Percentiles rank a stretch among this genome's conserved stretches.
phyloP scores from a whole-genome alignment of 2,888 invertebrate genomes.

The Carpatolechia fugitivella region DNA sequence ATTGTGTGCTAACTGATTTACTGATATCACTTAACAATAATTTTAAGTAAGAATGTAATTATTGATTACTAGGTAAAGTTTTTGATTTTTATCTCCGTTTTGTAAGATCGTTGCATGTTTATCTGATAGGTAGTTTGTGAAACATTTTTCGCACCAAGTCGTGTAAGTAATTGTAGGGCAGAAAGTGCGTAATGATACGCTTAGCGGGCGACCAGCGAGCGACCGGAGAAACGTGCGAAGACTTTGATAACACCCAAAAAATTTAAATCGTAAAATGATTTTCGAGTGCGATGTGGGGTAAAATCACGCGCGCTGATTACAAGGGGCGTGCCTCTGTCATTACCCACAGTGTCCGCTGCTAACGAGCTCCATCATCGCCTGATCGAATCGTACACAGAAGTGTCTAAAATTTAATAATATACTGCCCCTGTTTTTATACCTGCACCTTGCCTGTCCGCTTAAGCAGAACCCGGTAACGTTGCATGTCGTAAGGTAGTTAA shows the following conservation, averaged over 20 bases:
- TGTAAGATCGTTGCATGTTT: conserved; percentile 8
- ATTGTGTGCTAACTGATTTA: too few species aligned
- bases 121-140: conserved; percentile 39
- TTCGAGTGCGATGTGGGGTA: conserved; percentile 66
- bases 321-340: conserved; percentile 65
- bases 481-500: not conserved
- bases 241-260: conserved; percentile 62
- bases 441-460: not conserved
- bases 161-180: conserved; percentile 60
- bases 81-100: conserved; percentile 6
- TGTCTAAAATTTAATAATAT: conserved; percentile 13
- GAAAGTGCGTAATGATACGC: conserved; percentile 62
- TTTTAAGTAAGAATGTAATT: too few species aligned
- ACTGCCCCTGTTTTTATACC: not conserved
- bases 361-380: conserved; percentile 45
- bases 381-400: conserved; percentile 12
- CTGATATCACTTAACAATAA: too few species aligned
- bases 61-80: not conserved
- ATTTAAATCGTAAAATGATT: conserved; percentile 62
- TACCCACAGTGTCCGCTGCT: conserved; percentile 54
- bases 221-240: conserved; percentile 50
- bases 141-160: conserved; percentile 46
- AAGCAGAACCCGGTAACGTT: not conserved
- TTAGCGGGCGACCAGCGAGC: conserved; percentile 41
- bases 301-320: conserved; percentile 63